Percentiles rank a stretch among this genome's conserved stretches.
phyloP scores from a whole-genome alignment of 1,140 invertebrate genomes.

The Philotrypesis tridentata region DNA sequence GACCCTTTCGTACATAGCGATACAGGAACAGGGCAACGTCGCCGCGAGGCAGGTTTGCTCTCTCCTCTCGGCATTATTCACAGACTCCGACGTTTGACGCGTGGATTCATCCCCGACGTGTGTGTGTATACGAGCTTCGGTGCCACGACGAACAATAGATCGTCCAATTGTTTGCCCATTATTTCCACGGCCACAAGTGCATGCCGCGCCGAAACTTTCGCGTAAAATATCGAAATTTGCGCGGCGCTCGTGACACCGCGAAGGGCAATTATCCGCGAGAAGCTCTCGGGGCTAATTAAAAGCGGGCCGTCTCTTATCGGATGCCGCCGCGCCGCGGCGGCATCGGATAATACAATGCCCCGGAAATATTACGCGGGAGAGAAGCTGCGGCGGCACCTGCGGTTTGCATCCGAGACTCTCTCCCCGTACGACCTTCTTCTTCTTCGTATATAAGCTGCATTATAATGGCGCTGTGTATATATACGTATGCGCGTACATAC shows the following conservation, averaged over 20 bases:
- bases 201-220: too few relatives aligned
- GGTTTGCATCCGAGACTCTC: neutral
- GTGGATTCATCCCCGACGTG: neutral
- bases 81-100: conserved; percentile 9
- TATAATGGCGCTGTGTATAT: neutral
- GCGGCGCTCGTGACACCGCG: neutral
- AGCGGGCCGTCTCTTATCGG: neutral
- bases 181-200: too few relatives aligned
- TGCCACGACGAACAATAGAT: neutral
- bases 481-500: neutral
- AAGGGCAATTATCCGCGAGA: neutral
- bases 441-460: neutral
- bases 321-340: too few relatives aligned
- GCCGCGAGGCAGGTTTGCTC: neutral
- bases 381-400: conserved; percentile 33
- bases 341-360: conserved; percentile 17
- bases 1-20: conserved; percentile 18
- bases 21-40: neutral
- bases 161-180: neutral
- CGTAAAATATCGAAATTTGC: neutral
- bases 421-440: neutral
- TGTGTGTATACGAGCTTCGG: too few relatives aligned
- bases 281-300: conserved; percentile 8
- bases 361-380: conserved; percentile 10
- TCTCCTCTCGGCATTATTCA: conserved; percentile 18